These are phyloP conservation scores for Rapana venosa DNA, from an alignment of 2,888 invertebrate species.

Conservation along the genomic window DNA sequence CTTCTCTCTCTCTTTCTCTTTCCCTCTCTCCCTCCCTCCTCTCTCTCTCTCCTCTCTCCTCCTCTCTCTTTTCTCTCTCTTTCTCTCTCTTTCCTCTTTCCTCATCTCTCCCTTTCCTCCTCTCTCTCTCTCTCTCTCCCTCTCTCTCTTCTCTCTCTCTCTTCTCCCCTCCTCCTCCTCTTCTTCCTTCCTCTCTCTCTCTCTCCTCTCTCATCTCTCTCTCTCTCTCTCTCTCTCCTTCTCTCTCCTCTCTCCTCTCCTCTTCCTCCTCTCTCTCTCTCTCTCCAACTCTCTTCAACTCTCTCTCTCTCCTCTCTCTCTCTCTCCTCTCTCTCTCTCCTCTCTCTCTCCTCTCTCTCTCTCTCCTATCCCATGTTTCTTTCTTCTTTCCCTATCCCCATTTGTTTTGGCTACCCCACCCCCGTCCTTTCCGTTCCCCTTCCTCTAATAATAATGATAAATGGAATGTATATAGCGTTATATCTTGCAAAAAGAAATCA, in stretches of 20 bases:
- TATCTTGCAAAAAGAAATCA: too few relatives aligned
- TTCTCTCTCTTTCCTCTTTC: not conserved
- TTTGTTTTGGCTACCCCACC: too few relatives aligned
- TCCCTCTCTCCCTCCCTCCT: not conserved
- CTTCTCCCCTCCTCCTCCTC: not conserved
- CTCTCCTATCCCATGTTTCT: not conserved
- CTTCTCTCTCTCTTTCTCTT: not conserved
- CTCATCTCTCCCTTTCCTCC: not conserved
- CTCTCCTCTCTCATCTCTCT: not conserved
- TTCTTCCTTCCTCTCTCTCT: not conserved
- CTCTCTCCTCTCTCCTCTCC: not conserved
- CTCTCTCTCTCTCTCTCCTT: too few relatives aligned
- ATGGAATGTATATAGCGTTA: too few relatives aligned
- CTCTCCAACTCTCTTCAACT: too few relatives aligned
- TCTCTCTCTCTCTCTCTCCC: not conserved
- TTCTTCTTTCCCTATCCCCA: not conserved
- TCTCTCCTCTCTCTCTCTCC: too few relatives aligned
- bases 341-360: not conserved
- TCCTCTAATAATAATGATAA: too few relatives aligned
- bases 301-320: too few relatives aligned
- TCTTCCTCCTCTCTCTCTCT: not conserved
- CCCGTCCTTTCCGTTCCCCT: not conserved
- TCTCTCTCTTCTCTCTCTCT: not conserved
- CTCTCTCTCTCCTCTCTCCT: not conserved
- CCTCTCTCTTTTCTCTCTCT: not conserved